These are phyloP conservation scores for Magallana nippona DNA, from an alignment of 2,888 invertebrate genomes.

Conservation along the genomic window DNA sequence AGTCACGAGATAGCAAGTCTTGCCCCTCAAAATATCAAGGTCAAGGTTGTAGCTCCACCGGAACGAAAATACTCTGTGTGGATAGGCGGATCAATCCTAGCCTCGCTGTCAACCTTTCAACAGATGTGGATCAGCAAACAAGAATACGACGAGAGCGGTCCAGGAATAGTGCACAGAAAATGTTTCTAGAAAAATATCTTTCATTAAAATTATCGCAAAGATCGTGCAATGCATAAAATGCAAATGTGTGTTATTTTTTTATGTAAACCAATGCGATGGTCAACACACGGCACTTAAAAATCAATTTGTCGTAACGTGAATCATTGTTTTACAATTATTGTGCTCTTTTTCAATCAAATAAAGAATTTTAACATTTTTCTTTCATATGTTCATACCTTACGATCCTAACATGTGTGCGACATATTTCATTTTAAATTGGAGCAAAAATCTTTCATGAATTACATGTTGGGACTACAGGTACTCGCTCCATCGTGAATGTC, in stretches of 20 bases:
- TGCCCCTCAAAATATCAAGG: slow-evolving; percentile 60
- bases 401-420: too few species aligned
- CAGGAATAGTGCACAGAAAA: slow-evolving; percentile 96
- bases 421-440: too few species aligned
- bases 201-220: background rate
- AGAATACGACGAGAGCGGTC: slow-evolving; percentile 96
- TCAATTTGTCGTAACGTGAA: too few species aligned
- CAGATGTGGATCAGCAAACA: slow-evolving; percentile 56
- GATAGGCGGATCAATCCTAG: slow-evolving; percentile 60
- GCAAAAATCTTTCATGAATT: too few species aligned
- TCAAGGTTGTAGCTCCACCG: slow-evolving; percentile 64
- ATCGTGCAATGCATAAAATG: slow-evolving; percentile 28
- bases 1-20: slow-evolving; percentile 63
- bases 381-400: too few species aligned
- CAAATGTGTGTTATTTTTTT: background rate
- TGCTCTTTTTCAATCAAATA: too few species aligned
- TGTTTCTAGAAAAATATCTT: slow-evolving; percentile 84
- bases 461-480: too few species aligned
- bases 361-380: too few species aligned
- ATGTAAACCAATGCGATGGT: background rate
- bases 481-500: too few species aligned
- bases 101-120: slow-evolving; percentile 58
- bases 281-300: background rate
- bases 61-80: slow-evolving; percentile 79
- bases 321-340: too few species aligned